Evolutionary conservation across 2,888 invertebrate genomes (phyloP).

Genomic region (Polyommatus iphigenia): DNA sequence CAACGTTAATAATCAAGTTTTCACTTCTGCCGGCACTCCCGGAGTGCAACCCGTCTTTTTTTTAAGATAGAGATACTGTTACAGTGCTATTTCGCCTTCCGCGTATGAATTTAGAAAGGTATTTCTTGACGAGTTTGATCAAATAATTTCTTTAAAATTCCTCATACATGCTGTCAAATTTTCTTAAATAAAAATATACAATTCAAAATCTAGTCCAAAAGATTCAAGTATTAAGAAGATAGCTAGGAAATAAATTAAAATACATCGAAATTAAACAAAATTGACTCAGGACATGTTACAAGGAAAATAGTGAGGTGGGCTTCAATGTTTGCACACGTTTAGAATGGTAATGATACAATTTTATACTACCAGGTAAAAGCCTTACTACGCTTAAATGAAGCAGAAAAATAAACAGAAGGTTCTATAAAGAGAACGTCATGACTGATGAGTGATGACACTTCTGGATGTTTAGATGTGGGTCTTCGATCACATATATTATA

Average conservation of each 20-base stretch:
- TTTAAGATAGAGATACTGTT: neutral
- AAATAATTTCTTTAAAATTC: neutral
- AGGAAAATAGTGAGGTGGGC: slow-evolving; percentile 18
- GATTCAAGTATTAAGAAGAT: neutral
- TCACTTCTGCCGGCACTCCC: too few species aligned
- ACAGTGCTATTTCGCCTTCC: neutral
- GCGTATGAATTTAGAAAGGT: neutral
- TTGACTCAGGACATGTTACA: slow-evolving; percentile 9
- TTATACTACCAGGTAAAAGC: slow-evolving; percentile 12
- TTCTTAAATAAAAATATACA: neutral
- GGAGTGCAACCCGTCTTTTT: too few species aligned
- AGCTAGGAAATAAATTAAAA: slow-evolving; percentile 3
- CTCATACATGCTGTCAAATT: too few species aligned
- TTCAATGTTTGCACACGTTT: slow-evolving; percentile 14
- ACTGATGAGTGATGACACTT: too few species aligned
- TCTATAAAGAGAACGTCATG: too few species aligned
- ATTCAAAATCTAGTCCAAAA: neutral
- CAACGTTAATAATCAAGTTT: too few species aligned
- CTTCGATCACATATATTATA: too few species aligned
- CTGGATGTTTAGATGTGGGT: too few species aligned
- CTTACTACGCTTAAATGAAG: neutral
- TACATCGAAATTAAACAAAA: slow-evolving; percentile 1
- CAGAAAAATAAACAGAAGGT: too few species aligned
- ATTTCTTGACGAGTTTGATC: neutral
- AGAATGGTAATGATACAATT: slow-evolving; percentile 8